These are phyloP conservation scores for Phyllostomus hastatus DNA, from an alignment of 2,113 vertebrate genomes.

Conservation along the genomic window DNA sequence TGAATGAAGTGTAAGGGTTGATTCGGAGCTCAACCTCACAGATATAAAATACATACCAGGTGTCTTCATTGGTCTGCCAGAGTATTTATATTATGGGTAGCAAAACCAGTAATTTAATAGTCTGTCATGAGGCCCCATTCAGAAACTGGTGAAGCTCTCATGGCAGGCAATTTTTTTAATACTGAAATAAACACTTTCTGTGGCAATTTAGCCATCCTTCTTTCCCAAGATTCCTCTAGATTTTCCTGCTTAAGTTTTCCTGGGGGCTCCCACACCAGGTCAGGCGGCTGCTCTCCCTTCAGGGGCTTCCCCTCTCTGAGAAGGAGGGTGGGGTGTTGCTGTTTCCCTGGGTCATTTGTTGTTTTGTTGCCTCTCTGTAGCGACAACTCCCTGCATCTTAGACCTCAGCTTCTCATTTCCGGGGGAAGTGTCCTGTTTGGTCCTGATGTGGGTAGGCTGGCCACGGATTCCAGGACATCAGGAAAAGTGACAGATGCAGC, in stretches of 20 bases:
- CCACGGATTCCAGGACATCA: neutral
- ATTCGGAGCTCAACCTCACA: neutral
- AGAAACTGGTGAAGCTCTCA: neutral
- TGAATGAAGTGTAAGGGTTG: neutral
- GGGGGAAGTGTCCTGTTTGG: neutral
- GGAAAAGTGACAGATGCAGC: neutral
- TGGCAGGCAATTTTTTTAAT: neutral
- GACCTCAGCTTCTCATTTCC: slow-evolving; percentile 34
- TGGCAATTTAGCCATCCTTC: neutral
- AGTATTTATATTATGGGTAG: neutral
- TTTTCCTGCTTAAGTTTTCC: neutral
- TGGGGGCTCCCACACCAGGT: neutral
- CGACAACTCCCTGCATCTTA: neutral
- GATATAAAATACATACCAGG: neutral
- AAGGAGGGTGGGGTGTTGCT: neutral
- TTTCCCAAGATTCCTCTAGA: neutral
- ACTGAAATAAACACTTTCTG: neutral
- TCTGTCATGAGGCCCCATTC: neutral
- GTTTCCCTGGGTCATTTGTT: neutral
- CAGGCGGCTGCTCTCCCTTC: neutral
- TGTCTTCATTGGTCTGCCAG: neutral
- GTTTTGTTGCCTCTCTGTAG: neutral
- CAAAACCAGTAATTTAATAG: neutral
- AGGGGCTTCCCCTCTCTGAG: neutral
- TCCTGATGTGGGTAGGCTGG: neutral